phyloP scores from a whole-genome alignment of 1,140 invertebrate species.

The Lucilia cuprina region DNA sequence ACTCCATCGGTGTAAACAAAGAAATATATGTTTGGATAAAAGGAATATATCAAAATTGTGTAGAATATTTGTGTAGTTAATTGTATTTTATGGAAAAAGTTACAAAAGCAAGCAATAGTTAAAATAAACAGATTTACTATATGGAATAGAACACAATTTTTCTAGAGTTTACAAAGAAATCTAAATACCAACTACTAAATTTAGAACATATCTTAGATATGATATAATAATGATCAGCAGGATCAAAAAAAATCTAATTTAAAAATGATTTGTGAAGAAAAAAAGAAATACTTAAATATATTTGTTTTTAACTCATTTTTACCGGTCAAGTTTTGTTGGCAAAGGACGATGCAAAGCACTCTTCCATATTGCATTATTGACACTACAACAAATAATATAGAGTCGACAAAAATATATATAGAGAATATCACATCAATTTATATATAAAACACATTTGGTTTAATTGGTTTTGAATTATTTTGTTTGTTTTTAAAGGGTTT shows the following conservation, averaged over 20 bases:
- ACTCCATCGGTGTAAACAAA: too few species aligned
- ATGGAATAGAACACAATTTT: too few species aligned
- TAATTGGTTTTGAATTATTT: neutral
- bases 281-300: neutral
- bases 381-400: slow-evolving; percentile 41
- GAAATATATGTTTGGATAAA: too few species aligned
- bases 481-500: neutral
- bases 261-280: slow-evolving; percentile 5
- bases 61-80: too few species aligned
- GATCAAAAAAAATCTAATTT: slow-evolving; percentile 21
- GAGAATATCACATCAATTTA: slow-evolving; percentile 24
- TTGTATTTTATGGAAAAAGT: too few species aligned
- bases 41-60: too few species aligned
- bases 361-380: slow-evolving; percentile 55
- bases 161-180: too few species aligned
- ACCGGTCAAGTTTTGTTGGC: slow-evolving; percentile 62
- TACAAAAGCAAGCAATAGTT: too few species aligned
- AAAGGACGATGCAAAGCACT: slow-evolving; percentile 62
- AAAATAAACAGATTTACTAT: too few species aligned
- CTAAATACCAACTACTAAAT: too few species aligned
- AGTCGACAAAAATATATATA: slow-evolving; percentile 18
- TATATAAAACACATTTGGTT: slow-evolving; percentile 2
- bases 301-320: slow-evolving; percentile 46
- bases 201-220: neutral
- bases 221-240: neutral